phyloP scores from a whole-genome alignment of 2,113 vertebrate genomes.

The Strix uralensis region DNA sequence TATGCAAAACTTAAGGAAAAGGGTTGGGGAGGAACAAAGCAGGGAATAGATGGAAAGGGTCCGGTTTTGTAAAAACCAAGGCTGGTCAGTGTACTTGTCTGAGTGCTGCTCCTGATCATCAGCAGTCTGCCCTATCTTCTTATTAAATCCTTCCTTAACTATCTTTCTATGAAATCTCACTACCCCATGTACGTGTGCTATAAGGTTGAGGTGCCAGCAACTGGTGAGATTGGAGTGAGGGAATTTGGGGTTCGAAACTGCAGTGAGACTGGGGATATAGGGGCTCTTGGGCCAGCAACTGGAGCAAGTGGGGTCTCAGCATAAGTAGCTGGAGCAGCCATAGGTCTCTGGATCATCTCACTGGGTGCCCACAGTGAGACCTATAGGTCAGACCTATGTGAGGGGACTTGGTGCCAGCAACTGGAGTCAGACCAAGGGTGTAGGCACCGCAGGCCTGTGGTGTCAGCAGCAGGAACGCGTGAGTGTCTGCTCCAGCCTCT shows the following conservation, averaged over 20 bases:
- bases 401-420: background rate
- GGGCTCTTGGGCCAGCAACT: background rate
- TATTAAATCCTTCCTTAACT: background rate
- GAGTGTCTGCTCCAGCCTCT: background rate
- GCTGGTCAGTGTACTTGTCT: too few relatives aligned
- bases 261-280: background rate
- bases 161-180: background rate
- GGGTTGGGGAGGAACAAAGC: background rate
- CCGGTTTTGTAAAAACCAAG: background rate
- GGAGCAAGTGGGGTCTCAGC: background rate
- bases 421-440: background rate
- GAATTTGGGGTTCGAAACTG: background rate
- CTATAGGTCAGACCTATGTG: background rate
- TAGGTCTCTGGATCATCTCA: background rate
- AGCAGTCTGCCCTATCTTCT: background rate
- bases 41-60: background rate
- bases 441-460: background rate
- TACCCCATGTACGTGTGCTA: background rate
- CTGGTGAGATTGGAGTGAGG: background rate
- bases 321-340: background rate
- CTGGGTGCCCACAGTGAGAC: rapidly evolving
- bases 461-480: background rate
- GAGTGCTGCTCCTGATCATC: background rate
- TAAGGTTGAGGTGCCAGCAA: background rate
- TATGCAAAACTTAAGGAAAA: background rate